Evolutionary conservation across 2,888 invertebrate genomes (phyloP), one percentile per base, ranked within the genome.

Genomic region (Crioceris asparagi): DNA sequence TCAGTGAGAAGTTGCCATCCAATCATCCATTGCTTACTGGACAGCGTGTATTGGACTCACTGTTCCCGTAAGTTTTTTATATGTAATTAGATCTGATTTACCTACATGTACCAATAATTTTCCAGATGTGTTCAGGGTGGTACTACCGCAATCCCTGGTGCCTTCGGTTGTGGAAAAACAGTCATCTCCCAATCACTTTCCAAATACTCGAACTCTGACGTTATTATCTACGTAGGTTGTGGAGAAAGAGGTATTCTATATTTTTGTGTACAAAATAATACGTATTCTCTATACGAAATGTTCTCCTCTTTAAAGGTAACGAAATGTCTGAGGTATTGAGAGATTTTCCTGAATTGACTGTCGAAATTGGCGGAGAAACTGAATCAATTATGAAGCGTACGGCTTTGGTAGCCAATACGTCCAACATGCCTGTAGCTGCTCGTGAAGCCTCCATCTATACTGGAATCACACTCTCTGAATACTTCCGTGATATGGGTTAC

Each of bases 331-430:
- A 98, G 70, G 90, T 94, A 76, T 71, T 98, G 65, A 77, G 94
- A 48, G 98, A 98, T 72, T 98, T 98, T 79, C 98, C 98, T 40
- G 94, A 97, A 72, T 71, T 99, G 61, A 83, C 90, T 0, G 90
- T 96, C 56, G 97, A 99, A 69, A 92, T 98, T 55, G 92, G 93
- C 11, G 98, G 98, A 7, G 77, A 79, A 26, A 88, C 87, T 2
- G 98, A 97, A 64, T 94, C 96, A 52, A 99, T 99, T 69, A 99
- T 99, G 98, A 97, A 96, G 72, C 84, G 98, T 67, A 99, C 98
- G 2, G 90, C 96, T 23, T 74, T 99, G 41, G 98, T 99, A 14
- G 98, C 98, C 58, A 99, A 99, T 71, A 99, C 98, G 18, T 98
- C 97, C 48, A 99, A 99, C 86, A 99, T 99, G 98, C 98, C 98